Conservation (phyloP, 2,888 invertebrate genomes). For the Stenichneumon culpator region DNA sequence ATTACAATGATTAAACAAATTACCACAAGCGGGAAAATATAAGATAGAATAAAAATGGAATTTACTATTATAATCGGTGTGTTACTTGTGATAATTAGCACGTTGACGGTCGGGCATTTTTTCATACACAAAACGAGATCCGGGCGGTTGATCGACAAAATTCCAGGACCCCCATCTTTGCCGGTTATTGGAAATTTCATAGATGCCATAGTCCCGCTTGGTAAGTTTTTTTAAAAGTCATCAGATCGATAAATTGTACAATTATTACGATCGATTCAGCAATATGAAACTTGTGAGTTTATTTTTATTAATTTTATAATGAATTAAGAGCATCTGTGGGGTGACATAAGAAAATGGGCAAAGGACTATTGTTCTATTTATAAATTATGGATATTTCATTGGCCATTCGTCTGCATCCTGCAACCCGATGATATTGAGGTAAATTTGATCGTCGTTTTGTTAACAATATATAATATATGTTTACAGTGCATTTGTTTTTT, state of each 20-base stretch:
- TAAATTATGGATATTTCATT: slow-evolving; percentile 45
- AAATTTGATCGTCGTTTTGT: neutral
- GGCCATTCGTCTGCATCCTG: slow-evolving; percentile 40
- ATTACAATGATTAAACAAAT: too few species aligned
- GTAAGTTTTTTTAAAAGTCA: slow-evolving; percentile 8
- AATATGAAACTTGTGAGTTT: neutral
- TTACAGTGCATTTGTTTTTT: too few species aligned
- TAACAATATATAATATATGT: too few species aligned
- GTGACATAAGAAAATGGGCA: slow-evolving; percentile 1
- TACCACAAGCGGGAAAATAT: too few species aligned
- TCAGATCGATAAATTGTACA: neutral
- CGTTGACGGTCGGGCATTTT: slow-evolving; percentile 55
- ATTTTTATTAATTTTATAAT: neutral
- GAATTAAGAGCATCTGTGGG: slow-evolving; percentile 20
- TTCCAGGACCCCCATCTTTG: slow-evolving; percentile 76
- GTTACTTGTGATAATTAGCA: slow-evolving; percentile 7
- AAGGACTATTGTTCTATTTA: slow-evolving; percentile 21
- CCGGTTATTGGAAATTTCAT: slow-evolving; percentile 47
- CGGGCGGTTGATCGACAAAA: slow-evolving; percentile 75
- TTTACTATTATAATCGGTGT: neutral
- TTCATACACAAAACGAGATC: slow-evolving; percentile 72
- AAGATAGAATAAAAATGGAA: slow-evolving; percentile 1
- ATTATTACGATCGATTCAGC: neutral
- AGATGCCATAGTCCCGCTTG: slow-evolving; percentile 11
- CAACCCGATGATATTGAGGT: slow-evolving; percentile 58